These are phyloP conservation scores for Geotrypetes seraphini DNA, from an alignment of 2,797 vertebrate genomes.

Conservation along the genomic window DNA sequence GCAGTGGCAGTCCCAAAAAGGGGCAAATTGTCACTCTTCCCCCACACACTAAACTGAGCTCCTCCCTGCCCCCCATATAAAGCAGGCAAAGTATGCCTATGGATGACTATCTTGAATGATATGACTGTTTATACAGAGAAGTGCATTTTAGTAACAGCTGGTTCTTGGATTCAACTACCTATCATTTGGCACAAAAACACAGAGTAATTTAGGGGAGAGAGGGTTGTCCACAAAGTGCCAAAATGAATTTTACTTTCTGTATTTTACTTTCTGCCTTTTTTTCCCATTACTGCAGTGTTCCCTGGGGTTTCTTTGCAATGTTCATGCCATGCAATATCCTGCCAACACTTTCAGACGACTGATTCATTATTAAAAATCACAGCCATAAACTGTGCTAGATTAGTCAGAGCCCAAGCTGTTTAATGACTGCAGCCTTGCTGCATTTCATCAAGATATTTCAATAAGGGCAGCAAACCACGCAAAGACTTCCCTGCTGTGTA, in stretches of 20 bases:
- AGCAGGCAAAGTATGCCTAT: too few species aligned
- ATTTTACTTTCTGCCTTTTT: background rate
- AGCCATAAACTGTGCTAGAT: background rate
- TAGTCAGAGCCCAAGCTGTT: background rate
- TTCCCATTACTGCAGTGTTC: background rate
- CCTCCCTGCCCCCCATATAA: too few species aligned
- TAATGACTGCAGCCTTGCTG: background rate
- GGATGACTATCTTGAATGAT: background rate
- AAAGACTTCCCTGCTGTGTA: background rate
- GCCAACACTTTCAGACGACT: background rate
- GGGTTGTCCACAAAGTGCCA: background rate
- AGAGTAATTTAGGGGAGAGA: background rate
- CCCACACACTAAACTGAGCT: too few species aligned
- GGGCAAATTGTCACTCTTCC: too few species aligned
- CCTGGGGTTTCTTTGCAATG: background rate
- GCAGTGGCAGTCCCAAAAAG: too few species aligned
- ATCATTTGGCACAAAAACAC: background rate
- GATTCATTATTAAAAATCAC: constrained; percentile 6
- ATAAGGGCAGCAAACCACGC: background rate
- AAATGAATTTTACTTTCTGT: background rate
- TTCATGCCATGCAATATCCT: background rate
- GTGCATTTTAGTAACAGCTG: background rate
- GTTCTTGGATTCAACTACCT: background rate
- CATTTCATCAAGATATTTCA: constrained; percentile 1
- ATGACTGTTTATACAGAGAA: background rate